These are phyloP conservation scores for Trichonephila clavata DNA, from an alignment of 1,140 invertebrate genomes.

Conservation along the genomic window DNA sequence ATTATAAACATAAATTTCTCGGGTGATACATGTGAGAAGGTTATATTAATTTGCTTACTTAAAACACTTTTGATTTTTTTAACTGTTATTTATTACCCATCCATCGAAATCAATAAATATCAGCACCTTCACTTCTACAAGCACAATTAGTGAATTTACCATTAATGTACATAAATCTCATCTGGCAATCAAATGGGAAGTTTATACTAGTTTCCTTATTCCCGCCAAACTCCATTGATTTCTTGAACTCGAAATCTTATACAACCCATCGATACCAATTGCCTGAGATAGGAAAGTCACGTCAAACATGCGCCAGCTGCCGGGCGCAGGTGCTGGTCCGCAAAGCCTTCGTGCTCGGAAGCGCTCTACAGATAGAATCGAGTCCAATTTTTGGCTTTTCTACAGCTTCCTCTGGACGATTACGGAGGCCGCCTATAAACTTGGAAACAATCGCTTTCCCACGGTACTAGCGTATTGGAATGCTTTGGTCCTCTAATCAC, in stretches of 20 bases:
- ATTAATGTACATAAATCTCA: no score
- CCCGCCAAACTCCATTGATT: conserved; percentile 8
- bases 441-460: conserved; percentile 72
- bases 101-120: no score
- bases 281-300: conserved; percentile 43
- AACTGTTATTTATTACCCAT: no score
- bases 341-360: conserved; percentile 28
- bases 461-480: conserved; percentile 30
- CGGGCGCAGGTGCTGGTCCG: conserved; percentile 40
- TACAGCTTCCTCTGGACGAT: conserved; percentile 33
- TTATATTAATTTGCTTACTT: no score
- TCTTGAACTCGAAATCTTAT: background rate
- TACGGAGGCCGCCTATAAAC: conserved; percentile 29
- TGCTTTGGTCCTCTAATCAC: conserved; percentile 30
- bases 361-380: conserved; percentile 34
- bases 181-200: background rate
- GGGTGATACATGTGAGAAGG: no score
- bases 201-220: background rate
- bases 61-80: no score
- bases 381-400: conserved; percentile 55
- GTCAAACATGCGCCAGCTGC: conserved; percentile 58
- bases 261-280: conserved; percentile 14
- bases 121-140: no score
- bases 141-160: no score
- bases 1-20: no score